Base-by-base conservation (phyloP, 2,797 vertebrate species). In the Trachops cirrhosus region DNA sequence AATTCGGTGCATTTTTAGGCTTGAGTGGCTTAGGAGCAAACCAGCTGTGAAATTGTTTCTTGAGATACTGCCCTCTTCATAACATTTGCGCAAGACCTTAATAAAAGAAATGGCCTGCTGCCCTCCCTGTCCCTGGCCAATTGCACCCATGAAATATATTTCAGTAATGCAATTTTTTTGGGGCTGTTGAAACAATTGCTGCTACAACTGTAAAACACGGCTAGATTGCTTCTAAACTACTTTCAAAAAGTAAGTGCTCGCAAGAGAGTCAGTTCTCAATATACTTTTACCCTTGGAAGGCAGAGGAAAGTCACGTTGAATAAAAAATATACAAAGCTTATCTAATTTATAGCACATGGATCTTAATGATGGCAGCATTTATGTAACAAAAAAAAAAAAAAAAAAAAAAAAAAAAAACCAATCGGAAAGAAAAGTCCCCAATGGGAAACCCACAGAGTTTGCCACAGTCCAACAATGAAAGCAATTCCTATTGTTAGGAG, bases 31-130 rank as follows among this genome's bases (percentile, higher is more conserved):
- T 99, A 99, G 99, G 99, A 99, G 99, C 99, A 99, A 99, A 99
- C 99, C 99, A 99, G 99, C 99, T 99, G 99, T 99, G 99, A 99
- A 99, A 99, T 99, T 99, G 99, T 99, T 99, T 99, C 99, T 99
- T 99, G 98, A 98, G 99, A 99, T 99, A 99, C 98, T 99, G 98
- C 98, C 99, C 99, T 99, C 98, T 99, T 98, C 98, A 98, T 99
- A 99, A 99, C 98, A 99, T 98, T 99, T 98, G 98, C 98, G 98
- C 98, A 98, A 99, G 98, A 98, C 98, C 97, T 98, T 97, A 98
- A 98, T 99, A 98, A 98, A 98, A 98, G 98, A 98, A 98, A 97
- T 98, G 98, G 98, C 98, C 98, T 98, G 98, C 98, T 98, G 98
- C 98, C 98, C 98, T 98, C 98, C 98, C 98, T 98, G 98, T 98